Evolutionary conservation across 2,113 vertebrate species (phyloP), one percentile per base, ranked within the genome.

Genomic region (Prolemur simus): DNA sequence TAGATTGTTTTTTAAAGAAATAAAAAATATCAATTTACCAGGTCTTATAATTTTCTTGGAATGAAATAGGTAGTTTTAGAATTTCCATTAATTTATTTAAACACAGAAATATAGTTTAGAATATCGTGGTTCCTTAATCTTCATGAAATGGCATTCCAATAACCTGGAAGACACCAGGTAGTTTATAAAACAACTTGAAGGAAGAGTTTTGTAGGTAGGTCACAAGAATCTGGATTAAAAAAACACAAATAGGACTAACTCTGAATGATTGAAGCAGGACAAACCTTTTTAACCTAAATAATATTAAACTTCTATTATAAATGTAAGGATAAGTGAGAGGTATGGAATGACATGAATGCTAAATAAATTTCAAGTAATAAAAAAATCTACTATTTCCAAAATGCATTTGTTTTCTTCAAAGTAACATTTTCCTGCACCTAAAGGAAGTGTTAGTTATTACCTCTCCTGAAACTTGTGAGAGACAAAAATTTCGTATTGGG

Each of bases 381-480:
- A 83, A 45, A 45, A 47, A 80, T 76, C 10, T 45, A 56, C 5
- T 90, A n/a, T 90, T 95, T 96, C 47, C 5, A 81, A 92, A 90
- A 45, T 86, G 60, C 1, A 54, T 52, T 56, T 95, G 88, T 29
- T 82, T 74, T 91, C 87, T 94, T 96, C 56, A 23, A 92, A 93
- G 88, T 68, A 96, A 64, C 4, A 52, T 4, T 96, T 74, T 71
- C 10, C 5, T 89, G 39, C 47, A 4, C 58, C 45, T 74, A 34
- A 56, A 73, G 77, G 78, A 93, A n/a, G 25, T 71, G 25, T 71
- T 95, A 96, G 91, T 97, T 96, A 96, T 69, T 69, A 87, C 47
- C 93, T 97, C 56, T 83, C 20, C 11, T 47, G 42, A 68, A 13
- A 95, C 32, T 91, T 87, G 14, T 74, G 54, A 68, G 64, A 95